These are phyloP conservation scores for Crotalus tigris DNA, from an alignment of 2,113 vertebrate genomes.

Conservation along the genomic window DNA sequence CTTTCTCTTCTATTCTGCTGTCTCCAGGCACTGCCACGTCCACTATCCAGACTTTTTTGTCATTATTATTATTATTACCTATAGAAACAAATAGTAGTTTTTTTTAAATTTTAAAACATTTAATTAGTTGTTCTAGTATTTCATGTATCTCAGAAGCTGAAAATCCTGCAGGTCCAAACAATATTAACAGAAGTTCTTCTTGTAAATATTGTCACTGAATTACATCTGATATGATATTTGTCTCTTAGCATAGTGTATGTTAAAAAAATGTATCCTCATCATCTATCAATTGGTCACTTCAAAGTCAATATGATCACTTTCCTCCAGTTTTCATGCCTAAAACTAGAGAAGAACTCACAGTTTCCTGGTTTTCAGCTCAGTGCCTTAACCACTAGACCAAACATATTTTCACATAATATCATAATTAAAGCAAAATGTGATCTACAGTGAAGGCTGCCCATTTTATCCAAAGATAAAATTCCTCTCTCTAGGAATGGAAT, in stretches of 20 bases:
- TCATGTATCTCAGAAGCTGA: neutral
- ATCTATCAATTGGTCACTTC: neutral
- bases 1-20: too few relatives aligned
- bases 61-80: too few relatives aligned
- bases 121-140: neutral
- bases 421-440: neutral
- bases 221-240: neutral
- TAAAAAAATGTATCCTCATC: neutral
- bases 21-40: too few relatives aligned
- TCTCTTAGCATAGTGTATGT: neutral
- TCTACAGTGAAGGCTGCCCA: neutral
- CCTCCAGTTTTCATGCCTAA: neutral
- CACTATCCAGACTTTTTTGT: too few relatives aligned
- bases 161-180: neutral
- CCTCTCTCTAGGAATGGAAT: neutral
- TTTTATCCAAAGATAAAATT: neutral
- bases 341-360: neutral
- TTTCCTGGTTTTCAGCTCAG: neutral
- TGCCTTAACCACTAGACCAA: neutral
- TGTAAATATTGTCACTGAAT: neutral
- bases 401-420: neutral
- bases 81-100: neutral
- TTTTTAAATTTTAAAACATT: neutral
- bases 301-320: neutral
- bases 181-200: neutral